Base-by-base conservation (phyloP, 2,888 invertebrate genomes). In the Philereme vetulata region DNA sequence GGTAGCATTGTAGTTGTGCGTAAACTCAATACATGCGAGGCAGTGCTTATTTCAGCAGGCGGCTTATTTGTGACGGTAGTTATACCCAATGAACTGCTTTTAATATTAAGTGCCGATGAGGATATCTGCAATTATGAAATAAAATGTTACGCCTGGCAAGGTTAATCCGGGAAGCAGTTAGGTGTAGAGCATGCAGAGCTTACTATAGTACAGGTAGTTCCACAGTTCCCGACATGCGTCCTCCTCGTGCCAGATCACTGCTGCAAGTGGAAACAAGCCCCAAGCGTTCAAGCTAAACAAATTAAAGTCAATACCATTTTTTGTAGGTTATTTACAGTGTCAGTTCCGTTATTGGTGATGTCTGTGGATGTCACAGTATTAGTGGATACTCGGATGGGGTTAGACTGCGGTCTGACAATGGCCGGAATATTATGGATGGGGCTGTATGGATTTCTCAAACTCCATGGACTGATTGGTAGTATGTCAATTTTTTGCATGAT, bases 361-460 rank as follows among this genome's bases (percentile, higher is more conserved):
- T 88, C 88, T 84, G 85, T 86, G 85, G 85, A 84, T 84, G 85
- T 94, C 93, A 93, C 93, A 92, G 93, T 94, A 93, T 94, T 94
- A 94, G 93, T 94, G 92, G 93, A 94, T 91, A 93, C 93, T 92
- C 93, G 93, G 90, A 91, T 92, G 79, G 93, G 93, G 90, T 92
- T 92, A 92, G 86, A 86, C 86, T 86, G 86, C 74, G 92, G 92
- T 91, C 90, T 92, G 82, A 93, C 91, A 81, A 92, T 91, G 84
- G 92, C 92, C 80, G 93, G 92, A 85, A 86, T 92, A 77, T 91
- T 92, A 90, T 93, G 91, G 88, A 93, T 92, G 81, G 88, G 94
- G 93, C 93, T 94, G 78, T 91, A 92, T 85, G 93, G 93, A 82
- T 93, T 93, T 85, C 87, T 92, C 80, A 93, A 81, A 88, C 91